Percentiles rank a stretch among this genome's conserved stretches.
phyloP scores from a whole-genome alignment of 1,140 invertebrate genomes.

The Atta texana region DNA sequence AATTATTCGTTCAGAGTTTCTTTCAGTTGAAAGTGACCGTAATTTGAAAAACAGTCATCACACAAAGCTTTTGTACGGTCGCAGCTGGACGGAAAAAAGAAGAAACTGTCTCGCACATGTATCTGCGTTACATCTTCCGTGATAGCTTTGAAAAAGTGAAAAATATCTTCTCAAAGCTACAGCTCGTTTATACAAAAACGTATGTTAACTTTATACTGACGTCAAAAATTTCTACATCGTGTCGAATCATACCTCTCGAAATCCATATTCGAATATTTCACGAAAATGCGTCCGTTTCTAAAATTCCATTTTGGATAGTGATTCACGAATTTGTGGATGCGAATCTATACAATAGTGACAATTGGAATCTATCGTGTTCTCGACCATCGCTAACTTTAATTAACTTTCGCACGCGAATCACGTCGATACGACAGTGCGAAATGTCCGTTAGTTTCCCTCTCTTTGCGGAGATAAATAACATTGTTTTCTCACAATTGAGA shows the following conservation, averaged over 20 bases:
- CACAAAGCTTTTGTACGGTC: background rate
- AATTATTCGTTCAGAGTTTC: background rate
- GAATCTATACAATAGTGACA: background rate
- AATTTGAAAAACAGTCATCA: background rate
- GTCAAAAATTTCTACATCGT: constrained; percentile 3
- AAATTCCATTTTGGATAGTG: constrained; percentile 15
- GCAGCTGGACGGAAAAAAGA: background rate
- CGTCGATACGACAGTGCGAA: background rate
- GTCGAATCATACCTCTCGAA: background rate
- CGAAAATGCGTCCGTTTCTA: background rate
- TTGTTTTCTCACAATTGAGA: background rate
- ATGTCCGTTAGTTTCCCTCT: background rate
- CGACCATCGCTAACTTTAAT: constrained; percentile 5
- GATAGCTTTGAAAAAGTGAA: background rate
- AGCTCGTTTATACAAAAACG: background rate
- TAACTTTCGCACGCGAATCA: background rate
- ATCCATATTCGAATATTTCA: background rate
- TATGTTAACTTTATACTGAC: background rate
- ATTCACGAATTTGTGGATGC: constrained; percentile 2
- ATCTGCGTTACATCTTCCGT: background rate
- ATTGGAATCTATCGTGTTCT: background rate
- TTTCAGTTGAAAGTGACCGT: background rate
- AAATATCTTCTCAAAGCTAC: background rate
- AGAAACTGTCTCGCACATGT: background rate
- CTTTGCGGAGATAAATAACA: background rate